A percentile compares a stretch with the other conserved stretches of the same genome.
These are phyloP conservation scores for Pocillopora grandis DNA, from an alignment of 92 coral and sea anemone genomes.

Conservation along the genomic window DNA sequence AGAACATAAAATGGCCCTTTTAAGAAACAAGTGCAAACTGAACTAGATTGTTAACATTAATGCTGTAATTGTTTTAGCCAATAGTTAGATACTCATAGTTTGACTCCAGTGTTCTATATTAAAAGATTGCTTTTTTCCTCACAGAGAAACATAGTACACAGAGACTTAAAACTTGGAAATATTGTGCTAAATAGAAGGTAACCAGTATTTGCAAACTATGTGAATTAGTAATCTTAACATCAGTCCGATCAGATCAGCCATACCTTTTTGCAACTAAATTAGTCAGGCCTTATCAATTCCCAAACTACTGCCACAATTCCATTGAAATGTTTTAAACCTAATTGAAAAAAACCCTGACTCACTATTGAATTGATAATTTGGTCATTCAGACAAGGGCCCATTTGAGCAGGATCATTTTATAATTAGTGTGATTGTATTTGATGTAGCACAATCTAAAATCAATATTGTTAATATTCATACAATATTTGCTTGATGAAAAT, in stretches of 20 bases:
- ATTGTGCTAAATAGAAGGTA: slow-evolving; percentile 97
- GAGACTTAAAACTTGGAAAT: slow-evolving; percentile 97
- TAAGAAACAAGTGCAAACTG: no score
- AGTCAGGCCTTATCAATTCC: not conserved
- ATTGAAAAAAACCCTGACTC: no score
- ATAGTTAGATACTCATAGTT: not conserved
- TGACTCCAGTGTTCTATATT: not conserved
- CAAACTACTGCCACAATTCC: not conserved
- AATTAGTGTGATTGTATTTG: no score
- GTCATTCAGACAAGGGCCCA: no score
- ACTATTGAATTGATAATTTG: no score
- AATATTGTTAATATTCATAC: no score
- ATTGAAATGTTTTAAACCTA: no score
- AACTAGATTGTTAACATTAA: not conserved
- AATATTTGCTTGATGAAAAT: no score
- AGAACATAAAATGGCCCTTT: no score
- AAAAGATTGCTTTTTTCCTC: slow-evolving; percentile 2
- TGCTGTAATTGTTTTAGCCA: not conserved
- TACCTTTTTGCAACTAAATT: not conserved
- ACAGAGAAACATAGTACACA: slow-evolving; percentile 97
- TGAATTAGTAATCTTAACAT: not conserved
- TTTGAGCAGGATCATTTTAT: no score
- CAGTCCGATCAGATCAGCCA: no score
- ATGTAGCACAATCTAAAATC: no score
- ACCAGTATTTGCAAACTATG: not conserved